phyloP scores from a whole-genome alignment of 1,140 invertebrate species.

The Lordiphosa stackelbergi region DNA sequence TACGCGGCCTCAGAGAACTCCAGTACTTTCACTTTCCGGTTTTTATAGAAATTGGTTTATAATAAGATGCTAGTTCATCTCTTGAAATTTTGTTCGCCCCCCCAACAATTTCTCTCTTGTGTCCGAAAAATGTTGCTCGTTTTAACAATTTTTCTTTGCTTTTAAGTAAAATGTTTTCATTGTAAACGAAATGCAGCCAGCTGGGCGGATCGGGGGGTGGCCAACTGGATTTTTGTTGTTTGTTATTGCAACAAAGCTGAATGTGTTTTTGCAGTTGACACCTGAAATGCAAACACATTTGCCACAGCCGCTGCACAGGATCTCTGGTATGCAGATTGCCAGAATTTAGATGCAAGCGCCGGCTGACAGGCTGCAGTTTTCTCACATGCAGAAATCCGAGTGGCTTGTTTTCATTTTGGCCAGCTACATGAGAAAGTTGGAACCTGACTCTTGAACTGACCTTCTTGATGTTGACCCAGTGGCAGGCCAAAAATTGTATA shows the following conservation, averaged over 20 bases:
- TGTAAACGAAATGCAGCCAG: slow-evolving; percentile 56
- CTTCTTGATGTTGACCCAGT: not conserved
- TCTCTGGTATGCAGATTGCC: slow-evolving; percentile 44
- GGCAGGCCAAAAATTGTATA: slow-evolving; percentile 5
- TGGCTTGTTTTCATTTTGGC: slow-evolving; percentile 54
- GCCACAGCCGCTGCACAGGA: slow-evolving; percentile 61
- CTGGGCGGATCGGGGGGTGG: not conserved
- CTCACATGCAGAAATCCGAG: slow-evolving; percentile 48
- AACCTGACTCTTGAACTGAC: slow-evolving; percentile 37
- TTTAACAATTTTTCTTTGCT: slow-evolving; percentile 38
- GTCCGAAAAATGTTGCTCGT: slow-evolving; percentile 37
- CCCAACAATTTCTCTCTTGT: slow-evolving; percentile 24
- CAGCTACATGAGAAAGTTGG: slow-evolving; percentile 49
- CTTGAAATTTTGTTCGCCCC: no score
- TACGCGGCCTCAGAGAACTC: no score
- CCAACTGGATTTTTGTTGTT: slow-evolving; percentile 36
- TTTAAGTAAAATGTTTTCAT: slow-evolving; percentile 68
- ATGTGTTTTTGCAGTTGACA: slow-evolving; percentile 70
- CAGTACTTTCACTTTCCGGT: no score
- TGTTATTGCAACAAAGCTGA: slow-evolving; percentile 67
- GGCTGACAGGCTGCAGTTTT: slow-evolving; percentile 53
- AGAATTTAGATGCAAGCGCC: slow-evolving; percentile 42
- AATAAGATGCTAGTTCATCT: no score
- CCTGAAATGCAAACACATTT: slow-evolving; percentile 69
- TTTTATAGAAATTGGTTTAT: no score